These are phyloP conservation scores for Clunio marinus DNA, from an alignment of 2,888 invertebrate species.

Conservation along the genomic window DNA sequence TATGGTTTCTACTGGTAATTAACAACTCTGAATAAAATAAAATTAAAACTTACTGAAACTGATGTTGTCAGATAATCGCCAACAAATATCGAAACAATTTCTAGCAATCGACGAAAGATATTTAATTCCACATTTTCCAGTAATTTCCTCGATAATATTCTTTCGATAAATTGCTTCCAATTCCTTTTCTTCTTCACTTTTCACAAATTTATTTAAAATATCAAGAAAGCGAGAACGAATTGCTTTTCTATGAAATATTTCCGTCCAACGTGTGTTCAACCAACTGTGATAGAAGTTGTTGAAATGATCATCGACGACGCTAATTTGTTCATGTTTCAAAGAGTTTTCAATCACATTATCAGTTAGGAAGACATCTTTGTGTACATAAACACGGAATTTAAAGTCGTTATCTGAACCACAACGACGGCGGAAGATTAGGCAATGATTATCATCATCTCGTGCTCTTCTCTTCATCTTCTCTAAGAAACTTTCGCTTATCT, in stretches of 20 bases:
- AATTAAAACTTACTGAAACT: conserved; percentile 17
- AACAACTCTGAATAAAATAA: no score
- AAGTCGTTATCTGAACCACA: background rate
- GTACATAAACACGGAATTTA: background rate
- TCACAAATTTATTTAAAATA: conserved; percentile 8
- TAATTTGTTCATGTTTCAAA: background rate
- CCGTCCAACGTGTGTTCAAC: background rate
- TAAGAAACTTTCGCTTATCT: background rate
- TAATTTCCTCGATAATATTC: conserved; percentile 27
- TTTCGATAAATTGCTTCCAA: background rate
- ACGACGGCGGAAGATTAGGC: background rate
- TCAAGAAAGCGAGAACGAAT: background rate
- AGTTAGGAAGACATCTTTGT: conserved; percentile 19
- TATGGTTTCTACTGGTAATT: no score
- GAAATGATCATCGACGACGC: conserved; percentile 1
- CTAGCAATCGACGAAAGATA: conserved; percentile 21
- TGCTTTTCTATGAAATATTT: background rate
- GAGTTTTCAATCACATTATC: background rate
- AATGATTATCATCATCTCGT: background rate
- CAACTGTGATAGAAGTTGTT: conserved; percentile 3
- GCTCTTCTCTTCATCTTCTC: background rate
- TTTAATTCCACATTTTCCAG: background rate
- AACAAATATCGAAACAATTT: conserved; percentile 32
- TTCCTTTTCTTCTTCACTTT: conserved; percentile 2
- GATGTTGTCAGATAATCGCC: background rate